Conservation (phyloP, 2,113 vertebrate species). For the Rhabdornis inornatus region DNA sequence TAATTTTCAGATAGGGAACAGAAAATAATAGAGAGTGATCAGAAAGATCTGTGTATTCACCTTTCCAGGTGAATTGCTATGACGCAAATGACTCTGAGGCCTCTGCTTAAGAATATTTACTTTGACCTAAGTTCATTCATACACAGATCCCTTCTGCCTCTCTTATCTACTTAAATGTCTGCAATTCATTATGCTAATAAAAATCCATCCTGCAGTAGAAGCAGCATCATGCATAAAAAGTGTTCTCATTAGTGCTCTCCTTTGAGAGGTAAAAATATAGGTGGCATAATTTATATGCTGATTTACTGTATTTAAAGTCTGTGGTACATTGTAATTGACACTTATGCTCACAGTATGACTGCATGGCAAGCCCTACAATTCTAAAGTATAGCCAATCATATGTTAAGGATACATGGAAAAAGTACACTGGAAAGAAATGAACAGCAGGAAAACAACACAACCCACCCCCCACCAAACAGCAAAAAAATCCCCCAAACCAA, state of each 20-base stretch:
- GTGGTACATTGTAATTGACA: not conserved
- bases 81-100: not conserved
- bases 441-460: not conserved
- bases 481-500: not conserved
- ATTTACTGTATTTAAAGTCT: not conserved
- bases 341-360: not conserved
- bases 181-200: not conserved
- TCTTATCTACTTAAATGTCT: not conserved
- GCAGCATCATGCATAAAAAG: not conserved
- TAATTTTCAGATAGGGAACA: not conserved
- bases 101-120: not conserved
- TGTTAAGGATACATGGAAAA: not conserved
- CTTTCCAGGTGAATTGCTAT: not conserved
- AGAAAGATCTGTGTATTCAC: not conserved
- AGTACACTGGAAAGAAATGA: not conserved
- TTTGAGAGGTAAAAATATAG: not conserved
- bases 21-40: not conserved
- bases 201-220: not conserved
- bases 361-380: not conserved
- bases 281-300: not conserved
- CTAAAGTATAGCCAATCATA: not conserved
- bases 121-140: not conserved
- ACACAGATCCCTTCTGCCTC: not conserved
- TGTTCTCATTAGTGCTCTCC: not conserved
- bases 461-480: accelerated